These are phyloP conservation scores for Limenitis camilla DNA, from an alignment of 2,888 invertebrate genomes.

Conservation along the genomic window DNA sequence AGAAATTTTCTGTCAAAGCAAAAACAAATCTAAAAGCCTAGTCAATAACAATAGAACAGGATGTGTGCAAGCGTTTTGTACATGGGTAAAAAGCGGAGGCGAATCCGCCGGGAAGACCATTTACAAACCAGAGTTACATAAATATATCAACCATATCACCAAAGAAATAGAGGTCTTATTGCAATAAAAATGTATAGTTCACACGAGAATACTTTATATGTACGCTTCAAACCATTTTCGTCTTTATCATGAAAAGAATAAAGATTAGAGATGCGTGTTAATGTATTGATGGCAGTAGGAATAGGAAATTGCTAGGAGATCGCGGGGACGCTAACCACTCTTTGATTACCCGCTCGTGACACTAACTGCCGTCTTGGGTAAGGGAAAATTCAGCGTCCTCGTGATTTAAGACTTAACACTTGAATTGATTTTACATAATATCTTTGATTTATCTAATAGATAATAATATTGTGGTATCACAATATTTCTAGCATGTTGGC, in stretches of 20 bases:
- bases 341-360: conserved; percentile 34
- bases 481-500: no score
- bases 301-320: conserved; percentile 39
- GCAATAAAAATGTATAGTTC: conserved; percentile 8
- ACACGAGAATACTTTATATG: conserved; percentile 10
- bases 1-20: no score
- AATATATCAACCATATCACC: conserved; percentile 7
- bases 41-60: conserved; percentile 24
- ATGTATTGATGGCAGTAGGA: conserved; percentile 24
- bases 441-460: not conserved
- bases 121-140: conserved; percentile 27
- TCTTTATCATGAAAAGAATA: conserved; percentile 7
- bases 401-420: conserved; percentile 12
- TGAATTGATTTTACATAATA: conserved; percentile 4
- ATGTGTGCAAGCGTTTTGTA: conserved; percentile 23
- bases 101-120: conserved; percentile 37
- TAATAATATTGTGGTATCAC: no score
- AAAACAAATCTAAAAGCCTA: conserved; percentile 19
- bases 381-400: conserved; percentile 27
- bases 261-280: conserved; percentile 5
- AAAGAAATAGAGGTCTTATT: conserved; percentile 6
- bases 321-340: conserved; percentile 32
- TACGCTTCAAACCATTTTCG: conserved; percentile 9
- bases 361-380: conserved; percentile 25
- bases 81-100: conserved; percentile 38